A percentile compares a stretch with the other conserved stretches of the same genome.
phyloP scores from a whole-genome alignment of 2,113 vertebrate species.

The Megaceryle torquata region DNA sequence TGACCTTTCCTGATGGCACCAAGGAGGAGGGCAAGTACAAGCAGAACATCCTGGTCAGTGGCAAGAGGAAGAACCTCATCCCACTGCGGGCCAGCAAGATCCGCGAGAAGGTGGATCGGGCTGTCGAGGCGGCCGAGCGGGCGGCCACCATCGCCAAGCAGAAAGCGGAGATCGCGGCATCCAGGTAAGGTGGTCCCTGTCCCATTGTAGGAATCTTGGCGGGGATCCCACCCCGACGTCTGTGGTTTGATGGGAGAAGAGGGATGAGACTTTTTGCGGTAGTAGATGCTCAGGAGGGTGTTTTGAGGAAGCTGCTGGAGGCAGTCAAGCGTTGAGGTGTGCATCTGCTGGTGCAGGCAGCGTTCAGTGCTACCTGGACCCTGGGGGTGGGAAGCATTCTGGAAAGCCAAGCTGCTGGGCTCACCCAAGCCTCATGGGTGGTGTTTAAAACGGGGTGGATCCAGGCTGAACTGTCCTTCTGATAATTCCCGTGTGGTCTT shows the following conservation, averaged over 20 bases:
- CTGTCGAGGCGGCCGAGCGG: constrained; percentile 88
- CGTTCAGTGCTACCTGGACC: accelerated
- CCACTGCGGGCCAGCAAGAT: constrained; percentile 95
- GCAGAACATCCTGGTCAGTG: constrained; percentile 92
- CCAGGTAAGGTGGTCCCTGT: constrained; percentile 76
- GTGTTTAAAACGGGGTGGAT: accelerated
- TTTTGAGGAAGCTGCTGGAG: not conserved
- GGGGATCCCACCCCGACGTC: accelerated
- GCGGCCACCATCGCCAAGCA: constrained; percentile 94
- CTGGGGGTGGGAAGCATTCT: accelerated
- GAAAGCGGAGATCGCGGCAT: constrained; percentile 95
- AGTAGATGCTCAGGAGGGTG: accelerated
- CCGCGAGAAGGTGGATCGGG: constrained; percentile 96
- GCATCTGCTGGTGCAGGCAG: accelerated
- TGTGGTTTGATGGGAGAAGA: not conserved
- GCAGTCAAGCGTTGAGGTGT: accelerated
- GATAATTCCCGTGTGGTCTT: not conserved
- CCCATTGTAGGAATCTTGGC: accelerated
- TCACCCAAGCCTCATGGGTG: not conserved
- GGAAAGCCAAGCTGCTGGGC: not conserved
- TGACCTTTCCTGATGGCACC: constrained; percentile 94
- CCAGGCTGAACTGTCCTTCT: not conserved
- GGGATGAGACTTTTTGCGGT: not conserved
- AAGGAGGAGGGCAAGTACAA: constrained; percentile 99
- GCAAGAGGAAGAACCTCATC: constrained; percentile 97